Percentiles rank a stretch among this genome's conserved stretches.
phyloP scores from a whole-genome alignment of 1,140 invertebrate genomes.

The Heliothis virescens region DNA sequence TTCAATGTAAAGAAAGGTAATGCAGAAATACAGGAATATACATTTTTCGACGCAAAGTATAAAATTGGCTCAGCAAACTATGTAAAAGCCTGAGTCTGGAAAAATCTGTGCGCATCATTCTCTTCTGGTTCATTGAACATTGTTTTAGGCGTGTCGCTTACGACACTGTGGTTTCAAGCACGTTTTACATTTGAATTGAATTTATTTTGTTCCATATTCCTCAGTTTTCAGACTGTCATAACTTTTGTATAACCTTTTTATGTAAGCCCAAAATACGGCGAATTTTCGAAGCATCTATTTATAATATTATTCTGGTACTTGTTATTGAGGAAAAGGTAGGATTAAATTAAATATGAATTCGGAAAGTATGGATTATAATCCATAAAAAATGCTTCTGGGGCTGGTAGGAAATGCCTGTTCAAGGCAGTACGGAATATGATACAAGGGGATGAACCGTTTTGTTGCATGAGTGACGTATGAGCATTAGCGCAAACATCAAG shows the following conservation, averaged over 20 bases:
- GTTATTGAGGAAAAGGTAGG: too few species aligned
- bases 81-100: constrained; percentile 46
- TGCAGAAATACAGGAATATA: constrained; percentile 5
- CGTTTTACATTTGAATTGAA: constrained; percentile 34
- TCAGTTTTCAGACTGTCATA: too few species aligned
- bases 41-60: constrained; percentile 26
- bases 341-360: too few species aligned
- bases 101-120: constrained; percentile 55
- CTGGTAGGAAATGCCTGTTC: too few species aligned
- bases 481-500: neutral
- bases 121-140: constrained; percentile 55
- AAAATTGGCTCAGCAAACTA: constrained; percentile 45
- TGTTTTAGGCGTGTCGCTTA: constrained; percentile 56
- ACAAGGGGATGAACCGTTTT: constrained; percentile 3
- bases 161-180: constrained; percentile 45
- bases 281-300: too few species aligned
- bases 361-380: too few species aligned
- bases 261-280: neutral
- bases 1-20: neutral
- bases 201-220: neutral
- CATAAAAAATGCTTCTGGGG: too few species aligned
- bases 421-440: too few species aligned
- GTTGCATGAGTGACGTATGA: neutral
- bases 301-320: too few species aligned
- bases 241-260: too few species aligned